These are phyloP conservation scores for Saccopteryx bilineata DNA, from an alignment of 2,113 vertebrate genomes.

Conservation along the genomic window DNA sequence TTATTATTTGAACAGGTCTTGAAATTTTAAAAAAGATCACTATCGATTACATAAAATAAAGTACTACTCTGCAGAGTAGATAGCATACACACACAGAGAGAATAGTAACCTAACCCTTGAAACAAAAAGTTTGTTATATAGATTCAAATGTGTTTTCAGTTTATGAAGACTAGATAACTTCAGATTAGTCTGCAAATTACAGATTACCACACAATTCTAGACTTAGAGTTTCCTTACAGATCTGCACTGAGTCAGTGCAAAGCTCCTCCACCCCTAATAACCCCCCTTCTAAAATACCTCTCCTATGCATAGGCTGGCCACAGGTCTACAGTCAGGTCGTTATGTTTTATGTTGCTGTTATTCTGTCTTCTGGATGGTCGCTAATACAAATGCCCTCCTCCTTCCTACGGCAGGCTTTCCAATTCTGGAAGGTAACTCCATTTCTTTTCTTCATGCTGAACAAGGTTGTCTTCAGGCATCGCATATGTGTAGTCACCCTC, in stretches of 20 bases:
- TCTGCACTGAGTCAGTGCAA: background rate
- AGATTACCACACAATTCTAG: background rate
- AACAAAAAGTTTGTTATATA: background rate
- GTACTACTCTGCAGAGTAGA: background rate
- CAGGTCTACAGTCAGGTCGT: background rate
- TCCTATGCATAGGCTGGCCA: background rate
- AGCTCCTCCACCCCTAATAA: background rate
- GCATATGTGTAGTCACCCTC: background rate
- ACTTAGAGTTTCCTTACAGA: background rate
- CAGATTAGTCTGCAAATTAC: background rate
- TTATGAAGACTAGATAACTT: background rate
- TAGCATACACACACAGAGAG: background rate
- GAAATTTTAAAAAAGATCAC: slow-evolving; percentile 44
- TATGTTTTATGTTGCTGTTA: background rate
- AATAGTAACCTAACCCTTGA: background rate
- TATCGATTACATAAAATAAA: background rate
- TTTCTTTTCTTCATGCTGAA: background rate
- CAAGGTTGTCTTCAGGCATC: background rate
- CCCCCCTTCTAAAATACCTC: background rate
- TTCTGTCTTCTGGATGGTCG: background rate
- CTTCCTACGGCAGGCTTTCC: background rate
- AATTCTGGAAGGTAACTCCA: background rate
- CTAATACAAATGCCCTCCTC: background rate
- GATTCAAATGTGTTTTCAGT: background rate
- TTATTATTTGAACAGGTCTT: background rate